A percentile compares a stretch with the other conserved stretches of the same genome.
phyloP scores from a whole-genome alignment of 2,797 vertebrate species.

The Buceros bicornis region DNA sequence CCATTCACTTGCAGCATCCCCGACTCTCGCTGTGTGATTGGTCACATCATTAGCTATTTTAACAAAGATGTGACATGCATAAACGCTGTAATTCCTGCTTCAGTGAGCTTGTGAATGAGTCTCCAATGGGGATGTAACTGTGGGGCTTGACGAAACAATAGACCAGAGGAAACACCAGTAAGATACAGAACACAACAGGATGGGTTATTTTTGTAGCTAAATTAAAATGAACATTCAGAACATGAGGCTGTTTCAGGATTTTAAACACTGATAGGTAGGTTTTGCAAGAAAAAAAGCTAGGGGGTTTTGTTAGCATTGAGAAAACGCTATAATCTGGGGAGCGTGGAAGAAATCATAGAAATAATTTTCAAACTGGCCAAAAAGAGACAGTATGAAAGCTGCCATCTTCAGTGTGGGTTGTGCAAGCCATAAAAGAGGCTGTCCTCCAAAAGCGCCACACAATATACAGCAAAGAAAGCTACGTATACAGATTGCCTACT shows the following conservation, averaged over 20 bases:
- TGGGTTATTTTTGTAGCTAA: background rate
- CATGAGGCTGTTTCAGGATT: background rate
- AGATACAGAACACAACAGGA: background rate
- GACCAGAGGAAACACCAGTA: background rate
- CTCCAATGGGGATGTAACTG: background rate
- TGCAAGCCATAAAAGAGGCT: background rate
- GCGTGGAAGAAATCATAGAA: background rate
- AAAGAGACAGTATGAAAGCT: background rate
- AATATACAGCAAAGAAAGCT: background rate
- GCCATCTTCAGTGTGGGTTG: background rate
- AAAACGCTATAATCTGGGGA: background rate
- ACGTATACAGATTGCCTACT: background rate
- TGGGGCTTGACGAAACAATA: background rate
- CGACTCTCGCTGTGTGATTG: rapidly evolving
- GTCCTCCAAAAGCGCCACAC: background rate
- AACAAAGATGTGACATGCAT: background rate
- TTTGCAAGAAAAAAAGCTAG: background rate
- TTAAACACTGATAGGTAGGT: background rate
- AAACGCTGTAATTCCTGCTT: background rate
- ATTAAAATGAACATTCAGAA: background rate
- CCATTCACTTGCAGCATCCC: background rate
- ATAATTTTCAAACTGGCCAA: background rate
- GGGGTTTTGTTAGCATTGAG: background rate
- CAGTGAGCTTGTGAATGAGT: background rate
- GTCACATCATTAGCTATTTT: background rate